These are phyloP conservation scores for Muschampia plurimacula DNA, from an alignment of 2,888 invertebrate species.

Conservation along the genomic window DNA sequence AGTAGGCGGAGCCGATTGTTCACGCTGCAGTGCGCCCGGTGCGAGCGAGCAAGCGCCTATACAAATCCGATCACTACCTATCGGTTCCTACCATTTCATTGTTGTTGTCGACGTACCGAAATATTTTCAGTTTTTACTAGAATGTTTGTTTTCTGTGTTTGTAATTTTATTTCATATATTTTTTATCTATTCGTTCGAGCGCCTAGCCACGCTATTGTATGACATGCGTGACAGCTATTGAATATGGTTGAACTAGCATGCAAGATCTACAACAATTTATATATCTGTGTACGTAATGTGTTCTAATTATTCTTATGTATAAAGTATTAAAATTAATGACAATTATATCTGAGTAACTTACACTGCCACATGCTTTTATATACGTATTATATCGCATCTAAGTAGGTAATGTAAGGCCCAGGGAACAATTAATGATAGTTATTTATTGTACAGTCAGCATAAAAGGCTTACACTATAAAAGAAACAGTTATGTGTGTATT, in stretches of 20 bases:
- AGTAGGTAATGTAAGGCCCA: conserved; percentile 52
- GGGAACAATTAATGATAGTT: conserved; percentile 64
- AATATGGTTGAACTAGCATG: background rate
- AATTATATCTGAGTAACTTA: conserved; percentile 42
- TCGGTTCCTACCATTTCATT: too few species aligned
- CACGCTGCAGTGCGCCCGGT: too few species aligned
- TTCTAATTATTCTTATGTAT: conserved; percentile 22
- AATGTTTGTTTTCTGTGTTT: too few species aligned
- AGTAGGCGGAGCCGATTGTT: too few species aligned
- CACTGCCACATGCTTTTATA: conserved; percentile 67
- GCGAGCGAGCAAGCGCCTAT: too few species aligned
- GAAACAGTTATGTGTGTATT: background rate
- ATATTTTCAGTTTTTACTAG: too few species aligned
- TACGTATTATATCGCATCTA: conserved; percentile 45
- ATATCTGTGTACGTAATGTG: conserved; percentile 25
- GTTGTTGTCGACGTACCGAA: too few species aligned
- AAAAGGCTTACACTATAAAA: background rate
- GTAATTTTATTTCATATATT: too few species aligned
- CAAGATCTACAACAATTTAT: conserved; percentile 16
- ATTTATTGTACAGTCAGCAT: conserved; percentile 26
- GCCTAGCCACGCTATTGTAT: too few species aligned
- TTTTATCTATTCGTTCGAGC: too few species aligned
- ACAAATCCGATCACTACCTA: too few species aligned
- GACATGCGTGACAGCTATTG: background rate
- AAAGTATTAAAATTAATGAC: conserved; percentile 25